Evolutionary conservation across 2,888 invertebrate genomes (phyloP).

Genomic region (Zaprionus bogoriensis): DNA sequence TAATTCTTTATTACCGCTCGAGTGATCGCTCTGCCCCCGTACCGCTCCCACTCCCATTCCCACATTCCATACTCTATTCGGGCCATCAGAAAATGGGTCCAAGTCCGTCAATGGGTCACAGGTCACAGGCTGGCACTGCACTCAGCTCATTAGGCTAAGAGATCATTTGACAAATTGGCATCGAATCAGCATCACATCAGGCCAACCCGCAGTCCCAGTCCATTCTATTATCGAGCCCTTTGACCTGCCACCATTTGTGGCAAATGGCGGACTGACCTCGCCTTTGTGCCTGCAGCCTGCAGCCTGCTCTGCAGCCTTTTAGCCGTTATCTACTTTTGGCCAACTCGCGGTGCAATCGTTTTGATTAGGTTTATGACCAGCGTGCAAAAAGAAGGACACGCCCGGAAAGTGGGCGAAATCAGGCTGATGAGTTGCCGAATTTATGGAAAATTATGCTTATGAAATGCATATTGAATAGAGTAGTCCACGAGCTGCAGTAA

Average conservation of each 20-base stretch:
- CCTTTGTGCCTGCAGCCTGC: slow-evolving; percentile 21
- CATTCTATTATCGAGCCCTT: slow-evolving; percentile 21
- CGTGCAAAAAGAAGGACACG: background rate
- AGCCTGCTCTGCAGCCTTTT: background rate
- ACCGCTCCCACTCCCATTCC: background rate
- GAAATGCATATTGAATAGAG: slow-evolving; percentile 34
- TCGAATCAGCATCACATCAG: too few relatives aligned
- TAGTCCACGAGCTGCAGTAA: background rate
- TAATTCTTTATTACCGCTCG: background rate
- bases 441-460: slow-evolving; percentile 33
- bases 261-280: slow-evolving; percentile 29
- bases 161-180: slow-evolving; percentile 47
- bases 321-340: slow-evolving; percentile 10
- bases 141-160: slow-evolving; percentile 41
- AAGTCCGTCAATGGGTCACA: slow-evolving; percentile 38
- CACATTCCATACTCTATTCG: background rate
- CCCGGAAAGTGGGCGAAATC: slow-evolving; percentile 37
- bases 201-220: slow-evolving; percentile 9
- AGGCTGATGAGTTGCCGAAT: slow-evolving; percentile 53
- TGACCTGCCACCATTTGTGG: slow-evolving; percentile 30
- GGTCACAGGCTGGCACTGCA: slow-evolving; percentile 1
- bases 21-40: background rate
- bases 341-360: slow-evolving; percentile 56
- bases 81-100: too few relatives aligned
- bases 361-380: slow-evolving; percentile 62